Percentiles rank a stretch among this genome's conserved stretches.
Evolutionary conservation across 35 echinoderm and acorn worm species (phyloP).

Genomic region (Diadema setosum): DNA sequence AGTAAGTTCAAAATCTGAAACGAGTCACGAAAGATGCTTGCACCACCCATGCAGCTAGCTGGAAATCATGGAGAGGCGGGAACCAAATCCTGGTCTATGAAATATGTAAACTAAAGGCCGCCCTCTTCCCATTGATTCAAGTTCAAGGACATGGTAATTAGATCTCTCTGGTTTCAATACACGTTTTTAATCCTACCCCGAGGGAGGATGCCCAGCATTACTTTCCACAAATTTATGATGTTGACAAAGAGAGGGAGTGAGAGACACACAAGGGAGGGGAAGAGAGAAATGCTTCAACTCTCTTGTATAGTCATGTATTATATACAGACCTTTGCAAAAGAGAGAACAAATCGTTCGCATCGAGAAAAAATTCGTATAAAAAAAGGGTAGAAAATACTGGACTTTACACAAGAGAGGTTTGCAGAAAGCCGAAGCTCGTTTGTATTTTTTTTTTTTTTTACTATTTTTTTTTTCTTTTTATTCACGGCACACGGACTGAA

Average conservation of each 20-base stretch:
- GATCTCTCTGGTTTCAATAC: not conserved
- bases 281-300: too few species aligned
- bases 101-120: too few species aligned
- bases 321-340: too few species aligned
- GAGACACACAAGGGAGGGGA: not conserved
- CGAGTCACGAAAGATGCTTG: too few species aligned
- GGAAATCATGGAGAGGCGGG: too few species aligned
- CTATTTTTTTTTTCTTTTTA: not conserved
- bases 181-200: not conserved
- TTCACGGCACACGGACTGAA: not conserved
- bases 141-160: constrained; percentile 22
- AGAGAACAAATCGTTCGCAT: too few species aligned
- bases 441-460: not conserved
- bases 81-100: too few species aligned
- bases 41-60: too few species aligned
- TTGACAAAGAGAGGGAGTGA: too few species aligned
- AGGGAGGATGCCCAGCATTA: not conserved
- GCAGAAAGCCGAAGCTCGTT: not conserved
- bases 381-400: not conserved
- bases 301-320: too few species aligned
- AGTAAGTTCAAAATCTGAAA: too few species aligned
- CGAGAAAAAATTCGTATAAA: not conserved
- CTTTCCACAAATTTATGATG: not conserved
- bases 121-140: not conserved
- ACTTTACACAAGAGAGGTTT: not conserved